Evolutionary conservation across 92 coral and sea anemone genomes (phyloP), one percentile per base, ranked within the genome.

Genomic region (Virgularia gustaviana): DNA sequence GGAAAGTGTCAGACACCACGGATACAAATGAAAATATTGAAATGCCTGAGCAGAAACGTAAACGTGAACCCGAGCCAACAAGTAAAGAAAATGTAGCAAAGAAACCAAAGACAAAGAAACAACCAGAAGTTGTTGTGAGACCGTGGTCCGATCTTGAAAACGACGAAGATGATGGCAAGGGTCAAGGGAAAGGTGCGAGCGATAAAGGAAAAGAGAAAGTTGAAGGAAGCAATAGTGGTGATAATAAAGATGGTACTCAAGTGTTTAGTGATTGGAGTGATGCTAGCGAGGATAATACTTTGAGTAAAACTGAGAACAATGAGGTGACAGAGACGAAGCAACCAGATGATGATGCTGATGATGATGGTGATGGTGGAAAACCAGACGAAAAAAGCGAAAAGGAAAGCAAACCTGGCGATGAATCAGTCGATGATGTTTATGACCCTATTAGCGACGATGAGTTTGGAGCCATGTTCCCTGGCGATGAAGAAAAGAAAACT

Each of bases 391-490:
- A 68, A 19, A 55, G 41, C 25, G 18, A 35, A 4, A 36, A 49
- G 4, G 15, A 31, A 60, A 37, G 11, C 18, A 73, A 42, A 9
- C 42, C 36, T 32, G 85, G 71, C 15, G 90, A 86, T 30, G 65
- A 34, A 36, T 68, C 97, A 5, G 84, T 84, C 61, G 99, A 94
- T 34, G 99, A 94, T 57, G 99, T 94, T 12, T 94, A 94, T 78
- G 99, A 94, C 59, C 99, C 99, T 11, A 94, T 94, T 63, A 94
- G 99, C 57, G 99, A 94, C 54, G 99, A 94, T 65, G 99, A 94
- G 57, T 83, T 94, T 35, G 99, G 89, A 42, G 99, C 91, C 8
- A 87, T 94, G 88, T 71, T 90, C 34, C 87, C 87, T 42, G 96
- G 88, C 19, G 95, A 91, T 8, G 96, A 89, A 23, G 90, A 84